Evolutionary conservation across 2,888 invertebrate species (phyloP), one percentile per base, ranked within the genome.

Genomic region (Chouioia cunea): DNA sequence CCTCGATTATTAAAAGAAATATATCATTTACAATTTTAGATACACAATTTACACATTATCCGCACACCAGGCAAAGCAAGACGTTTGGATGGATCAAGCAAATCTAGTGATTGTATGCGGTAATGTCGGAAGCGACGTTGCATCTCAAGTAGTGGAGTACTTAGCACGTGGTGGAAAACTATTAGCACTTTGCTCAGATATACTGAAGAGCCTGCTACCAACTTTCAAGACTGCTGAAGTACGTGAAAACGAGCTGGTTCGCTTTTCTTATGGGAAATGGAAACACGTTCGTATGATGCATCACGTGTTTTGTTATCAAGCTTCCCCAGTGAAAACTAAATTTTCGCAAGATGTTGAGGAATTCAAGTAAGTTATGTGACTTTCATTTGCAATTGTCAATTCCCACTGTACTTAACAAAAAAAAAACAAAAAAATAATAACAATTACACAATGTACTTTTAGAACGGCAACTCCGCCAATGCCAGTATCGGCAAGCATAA

Each of bases 281-380:
- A 91, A 92, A 80, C 90, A 92, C 4, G 93, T 94, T 0, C 91
- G 91, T 82, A 92, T 95, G 92, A 93, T 95, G 89, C 95, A 95
- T 85, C 94, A 95, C 80, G 93, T 95, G 75, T 94, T 95, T 83
- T 95, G 95, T 81, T 95, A 95, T 82, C 94, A 95, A 84, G 93
- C 94, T 0, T 94, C 94, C 0, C 94, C 95, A 0, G 91, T 93
- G 1, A 92, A 92, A 83, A 92, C 93, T 77, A 92, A 93, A 80
- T 94, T 94, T 80, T 93, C 93, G 0, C 92, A 92, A 65, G 93
- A 93, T 79, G 91, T 90, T 65, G 93, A 93, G 74, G 90, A 89
- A n/a, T 71, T 77, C 4, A 85, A 80, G 85, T 85, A 78, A 79
- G 44, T 68, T 50, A 23, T 52, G n/a, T 66, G 50, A 65, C 67